Evolutionary conservation across 2,113 vertebrate genomes (phyloP), one percentile per base, ranked within the genome.

Genomic region (Sigmodon hispidus): DNA sequence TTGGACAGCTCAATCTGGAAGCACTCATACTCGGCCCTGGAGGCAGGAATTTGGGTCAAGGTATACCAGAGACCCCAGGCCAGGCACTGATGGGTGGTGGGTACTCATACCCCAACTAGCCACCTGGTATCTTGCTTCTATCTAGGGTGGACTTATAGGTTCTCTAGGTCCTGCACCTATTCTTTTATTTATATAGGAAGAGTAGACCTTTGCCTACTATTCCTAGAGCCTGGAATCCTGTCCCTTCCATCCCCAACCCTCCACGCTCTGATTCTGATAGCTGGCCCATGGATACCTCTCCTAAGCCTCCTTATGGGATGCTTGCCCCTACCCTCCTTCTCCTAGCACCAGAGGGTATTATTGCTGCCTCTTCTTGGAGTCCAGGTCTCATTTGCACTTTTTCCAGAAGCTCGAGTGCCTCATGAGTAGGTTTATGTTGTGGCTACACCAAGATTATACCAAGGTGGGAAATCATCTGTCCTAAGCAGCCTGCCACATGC

Each of bases 1-100:
- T 99, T 99, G 63, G 99, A 98, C 45, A 99, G 97, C 86, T 99
- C 99, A 1, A 99, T 99, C 98, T 99, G 99, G 98, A 99, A 99
- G 98, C 99, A 99, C 97, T 99, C 99, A 34, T 99, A 99, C 26
- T 99, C 99, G 45, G 99, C 99, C 97, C 99, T 99, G 97, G 96
- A 96, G 43, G 90, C 15, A 95, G 94, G 91, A 96, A 73, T 77
- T 50, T 72, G 75, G n/a, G 57, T 76, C 7, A 81, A 57, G 52
- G 50, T 3, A 1, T 34, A 12, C 29, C 61, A 89, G 57, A 26
- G 69, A 55, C 52, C 70, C 11, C n/a, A n/a, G 50, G 55, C 43
- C n/a, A 26, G 40, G 73, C 5, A 36, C 72, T 24, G 86, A 73
- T n/a, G 36, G 40, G 31, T 61, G 36, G 34, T 11, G 9, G n/a